Base-by-base conservation (phyloP, 2,113 vertebrate species). In the Dolichallabes microphthalmus region DNA sequence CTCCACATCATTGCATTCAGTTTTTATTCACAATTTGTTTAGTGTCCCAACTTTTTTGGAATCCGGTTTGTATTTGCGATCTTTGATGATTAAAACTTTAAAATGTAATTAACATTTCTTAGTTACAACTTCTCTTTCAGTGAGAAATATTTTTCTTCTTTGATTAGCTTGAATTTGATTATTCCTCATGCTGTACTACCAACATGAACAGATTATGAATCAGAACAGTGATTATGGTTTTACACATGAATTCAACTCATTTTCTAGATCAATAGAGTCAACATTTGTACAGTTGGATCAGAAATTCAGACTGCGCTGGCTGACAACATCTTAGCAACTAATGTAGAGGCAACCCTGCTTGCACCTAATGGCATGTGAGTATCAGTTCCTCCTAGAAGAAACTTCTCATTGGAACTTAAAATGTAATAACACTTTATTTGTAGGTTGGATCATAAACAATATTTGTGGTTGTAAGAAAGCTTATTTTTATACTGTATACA, bases 261-360 rank as follows among this genome's bases (percentile, higher is more conserved):
- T 86, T 39, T n/a, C 2, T 91, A 95, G 95, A 93, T 96, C 8
- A 95, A 95, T 87, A 95, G 93, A 45, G 94, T 96, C 50, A 93
- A 90, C 85, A 91, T 92, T 57, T 91, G 90, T 1, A 94, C 92
- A 0, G 90, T 96, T 45, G 93, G 93, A 1, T 87, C 90, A 52
- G 94, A 94, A 87, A 94, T 96, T 86, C 93, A 95, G 80, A 90
- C 88, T 0, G 91, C 92, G 12, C 83, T 94, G 27, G 83, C 86
- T 12, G 95, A 96, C 90, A 93, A 93, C 30, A 90, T 96, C 30
- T 89, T 95, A 8, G 95, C 95, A 27, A 96, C 94, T 9, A 88
- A 93, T 52, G 93, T 93, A 85, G 92, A 64, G 13, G 91, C 91
- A 58, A 94, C 92, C 10, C 85, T 95, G 55, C 39, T 94, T 0